Conservation (phyloP, 1,140 invertebrate species). For the Brachionus manjavacas region DNA sequence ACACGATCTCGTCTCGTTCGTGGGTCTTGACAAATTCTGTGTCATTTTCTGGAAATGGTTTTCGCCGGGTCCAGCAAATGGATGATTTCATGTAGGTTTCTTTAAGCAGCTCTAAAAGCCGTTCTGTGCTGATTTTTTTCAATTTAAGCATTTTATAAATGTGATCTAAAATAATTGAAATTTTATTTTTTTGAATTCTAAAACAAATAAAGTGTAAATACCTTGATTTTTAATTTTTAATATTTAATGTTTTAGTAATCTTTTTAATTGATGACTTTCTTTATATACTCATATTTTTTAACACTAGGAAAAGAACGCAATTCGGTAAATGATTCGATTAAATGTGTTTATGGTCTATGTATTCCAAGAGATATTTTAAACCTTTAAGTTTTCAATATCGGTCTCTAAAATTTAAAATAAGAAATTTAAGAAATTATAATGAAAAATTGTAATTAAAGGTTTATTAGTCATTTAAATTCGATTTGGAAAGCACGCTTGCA, state of each 20-base stretch:
- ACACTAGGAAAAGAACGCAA: not conserved
- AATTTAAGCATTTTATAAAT: constrained; percentile 13
- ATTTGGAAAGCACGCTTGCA: not conserved
- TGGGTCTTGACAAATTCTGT: constrained; percentile 18
- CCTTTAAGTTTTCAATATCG: not conserved
- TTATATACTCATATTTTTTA: not conserved
- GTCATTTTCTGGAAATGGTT: not conserved
- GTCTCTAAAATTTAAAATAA: not conserved
- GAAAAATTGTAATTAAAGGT: not conserved
- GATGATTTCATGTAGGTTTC: constrained; percentile 2
- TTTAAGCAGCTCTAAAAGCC: constrained; percentile 10
- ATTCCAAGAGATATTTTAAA: not conserved
- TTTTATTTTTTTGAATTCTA: not conserved
- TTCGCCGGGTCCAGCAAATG: not conserved
- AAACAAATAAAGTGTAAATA: not conserved
- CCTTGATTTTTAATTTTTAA: not conserved
- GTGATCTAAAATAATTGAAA: not conserved
- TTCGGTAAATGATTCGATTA: not conserved
- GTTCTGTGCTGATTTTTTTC: not conserved
- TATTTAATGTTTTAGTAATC: not conserved
- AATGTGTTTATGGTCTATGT: not conserved
- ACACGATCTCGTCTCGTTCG: constrained; percentile 25
- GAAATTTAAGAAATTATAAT: not conserved
- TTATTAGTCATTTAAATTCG: not conserved
- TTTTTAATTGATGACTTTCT: not conserved